Base-by-base conservation (phyloP, 2,888 invertebrate species). In the Eilema caniola region DNA sequence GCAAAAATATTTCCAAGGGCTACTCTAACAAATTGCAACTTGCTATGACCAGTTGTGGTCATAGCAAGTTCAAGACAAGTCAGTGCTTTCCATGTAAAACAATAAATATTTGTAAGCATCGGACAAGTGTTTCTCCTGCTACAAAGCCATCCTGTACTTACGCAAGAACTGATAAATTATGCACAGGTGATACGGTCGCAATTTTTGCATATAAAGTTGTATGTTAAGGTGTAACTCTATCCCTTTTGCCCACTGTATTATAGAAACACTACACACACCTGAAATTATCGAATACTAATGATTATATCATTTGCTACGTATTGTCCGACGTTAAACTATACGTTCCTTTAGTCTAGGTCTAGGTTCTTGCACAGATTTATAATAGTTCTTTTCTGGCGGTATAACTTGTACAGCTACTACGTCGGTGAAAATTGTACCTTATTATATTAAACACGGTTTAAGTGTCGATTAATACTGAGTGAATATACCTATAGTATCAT, bases 391-490 rank as follows among this genome's bases (percentile, higher is more conserved):
- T 80, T 81, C 78, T 72, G 78, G 68, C 74, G 77, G 74, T 82
- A 76, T 83, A 81, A 84, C 78, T 83, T 73, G 75, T 78, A 81
- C 68, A 70, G 67, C 73, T 65, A 68, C 73, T 62, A n/a, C n/a
- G 77, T 73, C 76, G 79, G 74, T 75, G 84, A 74, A 88, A 87
- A 85, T 80, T 87, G 86, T 77, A 83, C 85, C 87, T 87, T 88
- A 85, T 70, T 82, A 76, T 79, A 78, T 84, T 78, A 80, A 85
- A 80, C 81, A 80, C 77, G 82, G 86, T 86, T 88, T 85, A 82
- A 87, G 87, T n/a, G 79, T 85, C 88, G 88, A 91, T 89, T 88
- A 89, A 90, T 89, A 88, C 89, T 83, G 87, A 87, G 87, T 88
- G 87, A 83, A 83, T 53, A 53, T 53, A n/a, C n/a, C n/a, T n/a